These are phyloP conservation scores for Aphis gossypii DNA, from an alignment of 1,140 invertebrate genomes.

Conservation along the genomic window DNA sequence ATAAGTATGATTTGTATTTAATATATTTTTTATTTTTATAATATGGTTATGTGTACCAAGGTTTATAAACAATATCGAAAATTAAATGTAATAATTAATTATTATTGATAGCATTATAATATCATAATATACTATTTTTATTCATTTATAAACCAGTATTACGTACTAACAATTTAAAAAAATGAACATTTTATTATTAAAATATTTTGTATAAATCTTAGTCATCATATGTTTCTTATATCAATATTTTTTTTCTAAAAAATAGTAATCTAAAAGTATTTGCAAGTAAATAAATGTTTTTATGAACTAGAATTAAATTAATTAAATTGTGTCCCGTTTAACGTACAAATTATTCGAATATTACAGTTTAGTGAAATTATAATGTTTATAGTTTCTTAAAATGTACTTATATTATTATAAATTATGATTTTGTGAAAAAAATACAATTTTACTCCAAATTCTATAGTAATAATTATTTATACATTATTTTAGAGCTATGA, in stretches of 20 bases:
- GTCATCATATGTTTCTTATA: too few relatives aligned
- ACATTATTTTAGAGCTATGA: not conserved
- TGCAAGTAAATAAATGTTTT: not conserved
- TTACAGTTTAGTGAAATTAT: not conserved
- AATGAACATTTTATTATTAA: not conserved
- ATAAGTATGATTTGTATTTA: not conserved
- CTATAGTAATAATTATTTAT: not conserved
- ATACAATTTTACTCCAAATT: not conserved
- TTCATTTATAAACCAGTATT: not conserved
- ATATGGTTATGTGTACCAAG: too few relatives aligned
- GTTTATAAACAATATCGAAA: too few relatives aligned
- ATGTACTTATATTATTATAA: not conserved
- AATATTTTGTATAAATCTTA: not conserved
- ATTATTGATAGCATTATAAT: not conserved
- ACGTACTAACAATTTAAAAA: not conserved
- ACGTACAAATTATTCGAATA: not conserved
- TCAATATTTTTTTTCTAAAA: not conserved
- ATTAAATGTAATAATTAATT: not conserved
- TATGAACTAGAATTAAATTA: not conserved
- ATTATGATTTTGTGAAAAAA: not conserved
- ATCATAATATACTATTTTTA: not conserved
- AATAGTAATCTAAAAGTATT: not conserved
- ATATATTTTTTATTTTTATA: too few relatives aligned
- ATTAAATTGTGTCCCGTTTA: not conserved
- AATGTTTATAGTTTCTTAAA: not conserved